Evolutionary conservation across 2,888 invertebrate genomes (phyloP).

Genomic region (Plebejus anna): DNA sequence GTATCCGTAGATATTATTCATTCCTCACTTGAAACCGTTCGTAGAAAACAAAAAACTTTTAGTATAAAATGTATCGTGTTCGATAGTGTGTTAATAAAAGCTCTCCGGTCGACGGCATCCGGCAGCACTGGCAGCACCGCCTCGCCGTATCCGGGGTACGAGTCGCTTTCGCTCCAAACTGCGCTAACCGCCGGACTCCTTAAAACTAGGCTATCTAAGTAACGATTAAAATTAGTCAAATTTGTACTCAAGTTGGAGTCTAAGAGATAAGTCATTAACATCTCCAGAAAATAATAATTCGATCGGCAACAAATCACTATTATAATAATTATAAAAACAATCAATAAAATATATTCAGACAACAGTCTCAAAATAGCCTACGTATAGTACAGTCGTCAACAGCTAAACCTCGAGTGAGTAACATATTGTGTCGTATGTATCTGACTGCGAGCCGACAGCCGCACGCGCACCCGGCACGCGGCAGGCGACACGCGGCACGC

Average conservation of each 20-base stretch:
- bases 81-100: background rate
- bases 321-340: conserved; percentile 57
- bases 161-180: conserved; percentile 34
- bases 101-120: conserved; percentile 56
- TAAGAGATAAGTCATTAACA: conserved; percentile 60
- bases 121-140: conserved; percentile 53
- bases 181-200: conserved; percentile 55
- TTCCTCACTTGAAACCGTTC: background rate
- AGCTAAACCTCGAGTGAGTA: conserved; percentile 56
- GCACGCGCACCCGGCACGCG: conserved; percentile 74
- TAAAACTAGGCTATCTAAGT: conserved; percentile 67
- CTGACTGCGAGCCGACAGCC: conserved; percentile 60
- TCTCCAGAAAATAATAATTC: conserved; percentile 51
- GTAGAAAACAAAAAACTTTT: background rate
- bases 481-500: conserved; percentile 66
- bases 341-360: conserved; percentile 75
- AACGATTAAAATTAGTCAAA: conserved; percentile 77
- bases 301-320: conserved; percentile 63
- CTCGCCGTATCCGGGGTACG: background rate
- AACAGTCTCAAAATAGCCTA: conserved; percentile 70
- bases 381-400: conserved; percentile 65
- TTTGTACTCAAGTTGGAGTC: conserved; percentile 78
- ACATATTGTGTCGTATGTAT: background rate
- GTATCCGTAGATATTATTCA: background rate
- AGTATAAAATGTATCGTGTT: conserved; percentile 1